These are phyloP conservation scores for Lagria hirta DNA, from an alignment of 2,888 invertebrate genomes.

Conservation along the genomic window DNA sequence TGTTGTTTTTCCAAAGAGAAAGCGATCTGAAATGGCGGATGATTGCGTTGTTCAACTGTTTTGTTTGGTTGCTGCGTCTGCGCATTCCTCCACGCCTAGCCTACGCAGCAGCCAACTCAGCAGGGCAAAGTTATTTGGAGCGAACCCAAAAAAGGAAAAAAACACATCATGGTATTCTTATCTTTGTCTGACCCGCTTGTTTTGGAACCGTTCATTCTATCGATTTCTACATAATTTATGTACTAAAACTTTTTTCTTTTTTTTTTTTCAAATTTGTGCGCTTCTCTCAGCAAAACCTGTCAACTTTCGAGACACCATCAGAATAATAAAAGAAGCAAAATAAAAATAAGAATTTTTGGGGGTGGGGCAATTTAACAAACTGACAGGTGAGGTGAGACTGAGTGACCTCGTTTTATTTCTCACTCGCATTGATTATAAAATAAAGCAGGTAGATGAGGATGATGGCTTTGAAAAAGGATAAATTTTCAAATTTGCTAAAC, in stretches of 20 bases:
- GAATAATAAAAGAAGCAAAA: not conserved
- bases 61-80: slow-evolving; percentile 27
- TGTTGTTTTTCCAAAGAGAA: slow-evolving; percentile 25
- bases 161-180: slow-evolving; percentile 16
- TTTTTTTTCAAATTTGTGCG: not conserved
- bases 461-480: too few species aligned
- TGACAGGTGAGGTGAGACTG: too few species aligned
- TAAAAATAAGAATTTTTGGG: not conserved
- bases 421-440: too few species aligned
- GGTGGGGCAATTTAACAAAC: too few species aligned
- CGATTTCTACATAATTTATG: slow-evolving; percentile 19
- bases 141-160: slow-evolving; percentile 9
- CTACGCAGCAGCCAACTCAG: slow-evolving; percentile 30
- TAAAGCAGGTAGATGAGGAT: too few species aligned
- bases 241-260: too few species aligned
- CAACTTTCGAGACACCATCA: not conserved
- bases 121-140: slow-evolving; percentile 22
- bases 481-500: too few species aligned
- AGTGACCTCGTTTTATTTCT: too few species aligned
- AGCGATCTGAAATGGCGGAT: slow-evolving; percentile 29
- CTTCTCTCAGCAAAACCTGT: not conserved
- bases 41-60: slow-evolving; percentile 17
- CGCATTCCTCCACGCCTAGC: slow-evolving; percentile 16
- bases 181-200: slow-evolving; percentile 17
- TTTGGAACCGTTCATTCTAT: slow-evolving; percentile 14